Base-by-base conservation (phyloP, 2,113 vertebrate species). In the Tupaia tana region DNA sequence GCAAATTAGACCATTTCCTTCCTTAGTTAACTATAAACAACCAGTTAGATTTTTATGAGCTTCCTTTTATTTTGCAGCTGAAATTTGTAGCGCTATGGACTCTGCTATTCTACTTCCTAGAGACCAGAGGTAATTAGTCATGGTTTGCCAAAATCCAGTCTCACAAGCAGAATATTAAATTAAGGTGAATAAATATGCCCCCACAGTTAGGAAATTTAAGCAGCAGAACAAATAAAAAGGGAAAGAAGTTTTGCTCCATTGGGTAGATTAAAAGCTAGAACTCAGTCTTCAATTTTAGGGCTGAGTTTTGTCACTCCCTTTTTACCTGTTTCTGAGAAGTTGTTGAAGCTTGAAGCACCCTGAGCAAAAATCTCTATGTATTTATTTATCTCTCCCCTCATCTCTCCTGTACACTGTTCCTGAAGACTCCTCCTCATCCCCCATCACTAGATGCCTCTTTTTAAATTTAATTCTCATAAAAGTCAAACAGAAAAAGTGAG, bases 101-200 rank as follows among this genome's bases (percentile, higher is more conserved):
- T 80, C 43, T 90, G 88, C 58, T 80, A 20, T 89, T 86, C 66
- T 90, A 54, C 81, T 96, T 96, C 91, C 58, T 85, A 66, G 95
- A 95, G 86, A 95, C 91, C 77, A 85, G 66, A 93, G 54, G 75
- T 79, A 96, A 94, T 97, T 96, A 96, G 94, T 95, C 92, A 95
- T 81, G 81, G 78, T 92, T 96, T 96, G 89, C 92, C 86, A 89
- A 96, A 96, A 89, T 86, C 78, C 61, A 82, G 61, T 86, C 82
- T 94, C 86, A 34, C 31, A 95, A 92, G 71, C 19, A 64, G 83
- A 95, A 93, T 93, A 96, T 96, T 96, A 94, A 97, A 94, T 97
- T 95, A 95, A 94, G 70, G 78, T 89, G 56, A 96, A 80, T 92
- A 83, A 90, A 66, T 81, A 43, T 78, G 61, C 9, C 61, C 71